phyloP scores from a whole-genome alignment of 1,140 invertebrate species.

The Drosophila lacteicornis region DNA sequence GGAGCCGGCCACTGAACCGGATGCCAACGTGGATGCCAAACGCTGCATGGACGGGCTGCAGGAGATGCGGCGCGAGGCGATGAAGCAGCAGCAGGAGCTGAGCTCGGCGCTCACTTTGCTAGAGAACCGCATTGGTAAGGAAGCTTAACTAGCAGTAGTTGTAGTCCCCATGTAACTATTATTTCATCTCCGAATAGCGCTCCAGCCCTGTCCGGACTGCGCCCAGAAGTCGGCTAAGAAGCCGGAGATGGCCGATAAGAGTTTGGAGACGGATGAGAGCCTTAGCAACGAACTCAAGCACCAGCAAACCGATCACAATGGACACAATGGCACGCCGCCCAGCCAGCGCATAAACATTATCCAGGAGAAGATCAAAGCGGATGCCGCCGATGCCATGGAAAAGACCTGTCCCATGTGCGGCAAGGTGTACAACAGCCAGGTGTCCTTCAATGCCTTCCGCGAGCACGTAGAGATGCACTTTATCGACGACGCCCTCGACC shows the following conservation, averaged over 20 bases:
- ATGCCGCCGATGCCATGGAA: constrained; percentile 67
- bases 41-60: constrained; percentile 88
- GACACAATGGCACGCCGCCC: constrained; percentile 24
- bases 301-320: constrained; percentile 26
- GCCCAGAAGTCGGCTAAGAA: constrained; percentile 67
- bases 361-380: constrained; percentile 70
- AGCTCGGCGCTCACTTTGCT: constrained; percentile 85
- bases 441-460: constrained; percentile 84
- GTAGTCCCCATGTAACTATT: background rate
- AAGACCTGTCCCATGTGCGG: constrained; percentile 86
- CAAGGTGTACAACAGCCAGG: constrained; percentile 78
- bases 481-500: constrained; percentile 68
- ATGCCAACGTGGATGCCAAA: constrained; percentile 88
- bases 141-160: background rate
- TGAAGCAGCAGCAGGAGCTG: constrained; percentile 88
- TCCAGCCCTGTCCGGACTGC: constrained; percentile 71
- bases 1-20: constrained; percentile 84
- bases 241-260: constrained; percentile 84
- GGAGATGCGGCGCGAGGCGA: constrained; percentile 87
- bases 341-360: constrained; percentile 58
- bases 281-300: constrained; percentile 53
- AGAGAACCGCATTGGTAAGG: constrained; percentile 64
- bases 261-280: constrained; percentile 78
- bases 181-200: constrained; percentile 37
- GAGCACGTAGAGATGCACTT: constrained; percentile 86